These are phyloP conservation scores for Brachionus rubens DNA, from an alignment of 1,140 invertebrate species.

Conservation along the genomic window DNA sequence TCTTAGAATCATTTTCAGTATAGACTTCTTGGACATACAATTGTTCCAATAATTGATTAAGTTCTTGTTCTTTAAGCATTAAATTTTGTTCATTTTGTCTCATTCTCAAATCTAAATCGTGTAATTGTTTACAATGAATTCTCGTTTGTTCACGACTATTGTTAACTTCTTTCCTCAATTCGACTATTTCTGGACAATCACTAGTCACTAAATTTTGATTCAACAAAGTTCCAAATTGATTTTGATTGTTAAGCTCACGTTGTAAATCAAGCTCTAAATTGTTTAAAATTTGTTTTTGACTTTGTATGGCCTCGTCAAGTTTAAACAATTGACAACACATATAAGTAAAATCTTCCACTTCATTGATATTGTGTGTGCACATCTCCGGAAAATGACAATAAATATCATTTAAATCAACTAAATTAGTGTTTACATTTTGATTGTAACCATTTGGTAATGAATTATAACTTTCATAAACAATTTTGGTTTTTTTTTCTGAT, in stretches of 20 bases:
- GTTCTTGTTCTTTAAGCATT: slow-evolving; percentile 40
- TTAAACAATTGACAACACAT: slow-evolving; percentile 41
- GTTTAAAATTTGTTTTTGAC: slow-evolving; percentile 19
- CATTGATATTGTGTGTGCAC: slow-evolving; percentile 38
- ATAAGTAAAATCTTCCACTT: slow-evolving; percentile 38
- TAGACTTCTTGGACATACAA: slow-evolving; percentile 39
- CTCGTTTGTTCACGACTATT: slow-evolving; percentile 30
- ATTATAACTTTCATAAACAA: slow-evolving; percentile 16
- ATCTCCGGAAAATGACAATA: slow-evolving; percentile 45
- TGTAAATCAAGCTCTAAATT: slow-evolving; percentile 25
- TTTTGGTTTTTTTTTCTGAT: slow-evolving; percentile 17
- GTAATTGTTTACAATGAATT: slow-evolving; percentile 43
- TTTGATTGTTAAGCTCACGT: slow-evolving; percentile 19
- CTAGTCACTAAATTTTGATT: background rate
- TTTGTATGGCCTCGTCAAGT: slow-evolving; percentile 41
- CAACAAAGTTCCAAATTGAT: background rate
- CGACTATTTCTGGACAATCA: background rate
- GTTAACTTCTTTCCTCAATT: slow-evolving; percentile 15
- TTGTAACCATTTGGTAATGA: background rate
- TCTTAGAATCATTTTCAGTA: slow-evolving; percentile 6
- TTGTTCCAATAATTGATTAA: slow-evolving; percentile 27
- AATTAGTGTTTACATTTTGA: background rate
- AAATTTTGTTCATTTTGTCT: slow-evolving; percentile 44
- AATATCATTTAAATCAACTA: slow-evolving; percentile 36
- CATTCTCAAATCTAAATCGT: slow-evolving; percentile 44